These are phyloP conservation scores for Dinomys branickii DNA, from an alignment of 2,113 vertebrate genomes.

Conservation along the genomic window DNA sequence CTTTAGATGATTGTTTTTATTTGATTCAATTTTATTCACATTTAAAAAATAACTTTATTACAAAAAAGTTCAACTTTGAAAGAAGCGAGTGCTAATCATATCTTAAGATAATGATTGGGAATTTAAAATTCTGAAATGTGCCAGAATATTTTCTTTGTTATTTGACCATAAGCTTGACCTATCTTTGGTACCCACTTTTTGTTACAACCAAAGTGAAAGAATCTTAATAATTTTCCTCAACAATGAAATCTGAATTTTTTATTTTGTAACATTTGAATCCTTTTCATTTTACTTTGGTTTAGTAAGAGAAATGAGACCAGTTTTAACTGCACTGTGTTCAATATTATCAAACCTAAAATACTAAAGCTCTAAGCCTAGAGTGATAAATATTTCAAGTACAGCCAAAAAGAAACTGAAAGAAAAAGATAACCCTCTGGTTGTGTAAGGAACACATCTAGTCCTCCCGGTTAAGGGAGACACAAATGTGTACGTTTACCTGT, in stretches of 20 bases:
- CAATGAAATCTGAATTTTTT: slow-evolving; percentile 16
- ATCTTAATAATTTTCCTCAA: slow-evolving; percentile 32
- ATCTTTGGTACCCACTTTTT: not conserved
- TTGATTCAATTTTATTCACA: slow-evolving; percentile 9
- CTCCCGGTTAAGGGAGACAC: not conserved
- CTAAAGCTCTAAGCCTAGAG: not conserved
- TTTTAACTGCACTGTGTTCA: slow-evolving; percentile 18
- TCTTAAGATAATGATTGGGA: slow-evolving; percentile 26
- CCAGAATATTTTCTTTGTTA: not conserved
- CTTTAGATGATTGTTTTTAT: slow-evolving; percentile 45
- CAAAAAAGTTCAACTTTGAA: slow-evolving; percentile 43
- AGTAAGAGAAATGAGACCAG: not conserved
- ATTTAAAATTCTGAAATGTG: slow-evolving; percentile 27
- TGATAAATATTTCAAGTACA: slow-evolving; percentile 43
- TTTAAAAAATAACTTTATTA: slow-evolving; percentile 43
- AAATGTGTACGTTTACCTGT: not conserved
- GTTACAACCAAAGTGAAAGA: not conserved
- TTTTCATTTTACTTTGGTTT: slow-evolving; percentile 15
- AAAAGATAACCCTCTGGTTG: not conserved
- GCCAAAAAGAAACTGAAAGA: not conserved
- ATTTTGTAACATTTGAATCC: slow-evolving; percentile 2
- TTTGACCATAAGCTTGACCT: not conserved
- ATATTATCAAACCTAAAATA: slow-evolving; percentile 47
- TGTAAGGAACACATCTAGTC: not conserved
- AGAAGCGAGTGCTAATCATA: slow-evolving; percentile 3